A percentile compares a stretch with the other conserved stretches of the same genome.
phyloP scores from a whole-genome alignment of 1,140 invertebrate genomes.

The Drosophila malerkotliana region DNA sequence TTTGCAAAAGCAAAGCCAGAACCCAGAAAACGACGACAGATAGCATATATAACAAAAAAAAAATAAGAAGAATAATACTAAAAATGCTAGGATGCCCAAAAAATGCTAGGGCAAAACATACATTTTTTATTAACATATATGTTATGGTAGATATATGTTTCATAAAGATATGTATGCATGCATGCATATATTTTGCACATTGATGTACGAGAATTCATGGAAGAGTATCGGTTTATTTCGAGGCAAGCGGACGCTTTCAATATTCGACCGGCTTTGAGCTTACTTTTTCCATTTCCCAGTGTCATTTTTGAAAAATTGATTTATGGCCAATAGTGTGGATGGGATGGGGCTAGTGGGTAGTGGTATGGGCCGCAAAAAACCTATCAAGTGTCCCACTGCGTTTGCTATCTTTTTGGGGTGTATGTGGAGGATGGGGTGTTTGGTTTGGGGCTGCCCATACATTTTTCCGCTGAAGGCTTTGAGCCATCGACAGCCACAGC shows the following conservation, averaged over 20 bases:
- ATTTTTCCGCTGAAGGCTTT: constrained; percentile 64
- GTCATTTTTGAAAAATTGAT: constrained; percentile 82
- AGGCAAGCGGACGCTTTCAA: constrained; percentile 58
- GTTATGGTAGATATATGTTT: constrained; percentile 8
- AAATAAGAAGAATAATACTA: constrained; percentile 2
- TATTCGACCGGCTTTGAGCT: constrained; percentile 75
- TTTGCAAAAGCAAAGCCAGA: constrained; percentile 46
- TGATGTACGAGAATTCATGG: constrained; percentile 27
- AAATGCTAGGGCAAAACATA: constrained; percentile 57
- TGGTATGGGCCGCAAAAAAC: constrained; percentile 53
- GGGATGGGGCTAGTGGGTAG: not conserved
- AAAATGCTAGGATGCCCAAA: constrained; percentile 36
- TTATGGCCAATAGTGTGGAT: constrained; percentile 72
- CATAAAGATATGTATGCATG: constrained; percentile 31
- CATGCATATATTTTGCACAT: constrained; percentile 33
- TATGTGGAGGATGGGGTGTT: constrained; percentile 17
- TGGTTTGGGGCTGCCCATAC: constrained; percentile 39
- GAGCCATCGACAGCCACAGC: constrained; percentile 46
- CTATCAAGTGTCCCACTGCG: constrained; percentile 67
- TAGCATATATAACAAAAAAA: constrained; percentile 25
- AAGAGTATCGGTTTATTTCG: constrained; percentile 45
- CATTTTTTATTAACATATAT: constrained; percentile 62
- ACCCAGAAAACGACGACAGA: constrained; percentile 11
- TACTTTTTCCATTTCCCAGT: constrained; percentile 82
- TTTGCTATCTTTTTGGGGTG: constrained; percentile 39